phyloP scores from a whole-genome alignment of 2,113 vertebrate genomes.

The Anser brachyrhynchus region DNA sequence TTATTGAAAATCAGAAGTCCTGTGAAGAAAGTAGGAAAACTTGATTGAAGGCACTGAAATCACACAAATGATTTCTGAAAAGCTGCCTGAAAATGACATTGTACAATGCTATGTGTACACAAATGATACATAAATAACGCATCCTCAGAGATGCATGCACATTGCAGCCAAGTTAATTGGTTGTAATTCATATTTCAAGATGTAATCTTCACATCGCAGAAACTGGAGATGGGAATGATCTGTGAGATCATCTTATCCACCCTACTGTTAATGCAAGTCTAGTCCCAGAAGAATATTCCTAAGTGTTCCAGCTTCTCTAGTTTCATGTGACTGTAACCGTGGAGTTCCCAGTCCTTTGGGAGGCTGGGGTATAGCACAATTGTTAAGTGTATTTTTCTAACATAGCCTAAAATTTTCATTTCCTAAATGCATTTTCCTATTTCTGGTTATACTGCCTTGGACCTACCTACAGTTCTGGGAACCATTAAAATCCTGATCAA shows the following conservation, averaged over 20 bases:
- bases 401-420: background rate
- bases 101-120: background rate
- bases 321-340: background rate
- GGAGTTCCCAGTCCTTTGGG: background rate
- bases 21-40: background rate
- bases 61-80: background rate
- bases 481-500: background rate
- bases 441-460: background rate
- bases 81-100: background rate
- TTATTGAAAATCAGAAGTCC: background rate
- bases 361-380: background rate
- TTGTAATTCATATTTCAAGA: background rate
- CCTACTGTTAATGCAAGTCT: background rate
- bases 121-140: background rate
- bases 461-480: background rate
- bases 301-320: background rate
- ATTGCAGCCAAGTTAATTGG: background rate
- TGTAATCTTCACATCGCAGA: background rate
- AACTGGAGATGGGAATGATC: background rate
- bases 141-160: background rate
- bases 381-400: background rate
- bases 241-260: background rate
- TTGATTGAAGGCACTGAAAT: background rate
- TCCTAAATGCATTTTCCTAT: background rate
- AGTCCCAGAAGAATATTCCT: slow-evolving; percentile 7